Percentiles rank a stretch among this genome's conserved stretches.
Evolutionary conservation across 2,797 vertebrate genomes (phyloP).

Genomic region (Malacoctenus gilli): DNA sequence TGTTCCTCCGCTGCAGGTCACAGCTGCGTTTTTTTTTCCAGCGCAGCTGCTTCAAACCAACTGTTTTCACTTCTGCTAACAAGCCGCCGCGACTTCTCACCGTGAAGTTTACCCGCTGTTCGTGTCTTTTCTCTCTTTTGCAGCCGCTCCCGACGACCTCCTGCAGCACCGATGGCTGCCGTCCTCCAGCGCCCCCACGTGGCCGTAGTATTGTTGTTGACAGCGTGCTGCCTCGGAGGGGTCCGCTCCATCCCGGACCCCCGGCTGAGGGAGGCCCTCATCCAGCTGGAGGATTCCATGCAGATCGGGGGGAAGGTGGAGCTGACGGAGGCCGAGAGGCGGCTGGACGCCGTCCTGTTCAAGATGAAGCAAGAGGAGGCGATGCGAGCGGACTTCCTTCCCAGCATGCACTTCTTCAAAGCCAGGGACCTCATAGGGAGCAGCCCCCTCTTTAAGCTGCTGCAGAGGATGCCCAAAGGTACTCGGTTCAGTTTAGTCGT

Average conservation of each 20-base stretch:
- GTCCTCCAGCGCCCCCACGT: conserved; percentile 47
- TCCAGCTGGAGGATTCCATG: conserved; percentile 71
- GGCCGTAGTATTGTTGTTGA: conserved; percentile 19
- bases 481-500: no score
- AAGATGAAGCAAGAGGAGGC: conserved; percentile 82
- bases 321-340: conserved; percentile 73
- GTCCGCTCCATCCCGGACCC: conserved; percentile 72
- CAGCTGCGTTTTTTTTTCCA: no score
- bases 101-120: not conserved
- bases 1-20: no score
- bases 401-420: conserved; percentile 91
- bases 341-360: conserved; percentile 76
- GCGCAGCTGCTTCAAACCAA: no score
- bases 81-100: no score
- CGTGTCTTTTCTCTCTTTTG: not conserved
- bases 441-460: conserved; percentile 75
- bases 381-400: conserved; percentile 77
- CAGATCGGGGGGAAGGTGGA: conserved; percentile 79
- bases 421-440: conserved; percentile 79
- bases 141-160: no score
- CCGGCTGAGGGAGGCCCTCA: conserved; percentile 68
- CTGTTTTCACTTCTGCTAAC: no score
- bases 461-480: conserved; percentile 82
- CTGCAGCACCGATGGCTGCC: conserved; percentile 15
- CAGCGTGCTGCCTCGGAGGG: conserved; percentile 39